Percentiles rank a stretch among this genome's conserved stretches.
Conservation (phyloP, 2,797 vertebrate genomes). For the Pogoniulus pusillus region DNA sequence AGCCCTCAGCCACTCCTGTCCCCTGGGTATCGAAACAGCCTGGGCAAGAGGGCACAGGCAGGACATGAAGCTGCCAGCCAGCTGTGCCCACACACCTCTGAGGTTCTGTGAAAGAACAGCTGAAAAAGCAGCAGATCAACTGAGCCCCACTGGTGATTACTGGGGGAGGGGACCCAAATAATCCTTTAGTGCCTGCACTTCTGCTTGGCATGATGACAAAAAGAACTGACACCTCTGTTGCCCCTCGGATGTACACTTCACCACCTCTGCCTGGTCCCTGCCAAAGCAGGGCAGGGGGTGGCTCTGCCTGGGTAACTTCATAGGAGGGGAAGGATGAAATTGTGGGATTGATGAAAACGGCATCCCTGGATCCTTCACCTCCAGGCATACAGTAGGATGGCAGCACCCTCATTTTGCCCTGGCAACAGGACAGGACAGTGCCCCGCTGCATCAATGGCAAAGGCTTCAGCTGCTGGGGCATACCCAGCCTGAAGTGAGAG, state of each 20-base stretch:
- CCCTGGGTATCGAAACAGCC: not conserved
- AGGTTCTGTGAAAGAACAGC: not conserved
- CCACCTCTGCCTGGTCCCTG: not conserved
- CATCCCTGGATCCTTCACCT: not conserved
- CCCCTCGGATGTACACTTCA: rapidly evolving
- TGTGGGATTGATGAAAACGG: not conserved
- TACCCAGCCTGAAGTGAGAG: not conserved
- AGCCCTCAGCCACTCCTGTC: rapidly evolving
- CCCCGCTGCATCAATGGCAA: rapidly evolving
- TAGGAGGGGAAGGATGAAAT: not conserved
- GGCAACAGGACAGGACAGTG: not conserved
- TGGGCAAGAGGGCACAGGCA: not conserved
- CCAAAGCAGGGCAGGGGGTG: not conserved
- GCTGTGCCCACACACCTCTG: rapidly evolving
- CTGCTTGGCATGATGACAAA: not conserved
- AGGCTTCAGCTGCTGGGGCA: not conserved
- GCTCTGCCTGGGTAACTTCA: not conserved
- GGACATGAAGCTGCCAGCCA: not conserved
- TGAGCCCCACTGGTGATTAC: not conserved
- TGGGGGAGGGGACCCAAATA: not conserved
- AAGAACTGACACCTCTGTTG: rapidly evolving
- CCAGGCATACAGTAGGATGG: not conserved
- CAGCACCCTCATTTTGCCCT: not conserved
- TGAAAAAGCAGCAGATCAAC: not conserved
- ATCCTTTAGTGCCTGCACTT: not conserved